Percentiles rank a stretch among this genome's conserved stretches.
phyloP scores from a whole-genome alignment of 2,888 invertebrate species.

The Eilema griseolum region DNA sequence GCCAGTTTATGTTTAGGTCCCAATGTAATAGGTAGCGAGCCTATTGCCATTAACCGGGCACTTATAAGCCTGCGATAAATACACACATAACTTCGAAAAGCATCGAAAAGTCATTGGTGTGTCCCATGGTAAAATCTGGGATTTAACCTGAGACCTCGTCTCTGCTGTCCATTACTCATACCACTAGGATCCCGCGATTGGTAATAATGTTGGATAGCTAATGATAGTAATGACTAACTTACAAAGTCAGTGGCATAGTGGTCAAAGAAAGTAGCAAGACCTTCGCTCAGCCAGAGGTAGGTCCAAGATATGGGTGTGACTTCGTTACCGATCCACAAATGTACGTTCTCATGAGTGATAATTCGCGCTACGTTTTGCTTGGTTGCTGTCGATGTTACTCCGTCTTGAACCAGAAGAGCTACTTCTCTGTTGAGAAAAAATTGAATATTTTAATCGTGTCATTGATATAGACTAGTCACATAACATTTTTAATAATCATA shows the following conservation, averaged over 20 bases:
- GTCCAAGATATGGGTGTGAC: conserved; percentile 91
- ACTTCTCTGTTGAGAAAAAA: conserved; percentile 69
- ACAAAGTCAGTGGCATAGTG: conserved; percentile 87
- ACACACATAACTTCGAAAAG: no score
- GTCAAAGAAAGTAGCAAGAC: conserved; percentile 91
- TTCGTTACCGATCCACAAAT: conserved; percentile 94
- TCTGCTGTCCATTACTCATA: no score
- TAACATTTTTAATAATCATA: no score
- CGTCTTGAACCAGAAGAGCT: conserved; percentile 74
- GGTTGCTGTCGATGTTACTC: conserved; percentile 74
- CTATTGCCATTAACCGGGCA: no score
- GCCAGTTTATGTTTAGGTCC: no score
- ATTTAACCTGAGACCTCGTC: no score
- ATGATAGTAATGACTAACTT: conserved; percentile 42
- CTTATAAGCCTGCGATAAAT: no score
- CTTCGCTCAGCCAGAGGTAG: conserved; percentile 91
- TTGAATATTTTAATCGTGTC: not conserved
- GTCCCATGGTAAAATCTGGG: no score
- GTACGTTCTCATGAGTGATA: conserved; percentile 88
- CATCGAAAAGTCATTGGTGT: no score
- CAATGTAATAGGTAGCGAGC: no score
- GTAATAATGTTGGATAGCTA: not conserved
- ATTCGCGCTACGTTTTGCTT: conserved; percentile 83
- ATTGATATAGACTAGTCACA: not conserved
- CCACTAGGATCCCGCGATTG: no score